Conservation (phyloP, 92 coral and sea anemone genomes). For the Porites lobata region DNA sequence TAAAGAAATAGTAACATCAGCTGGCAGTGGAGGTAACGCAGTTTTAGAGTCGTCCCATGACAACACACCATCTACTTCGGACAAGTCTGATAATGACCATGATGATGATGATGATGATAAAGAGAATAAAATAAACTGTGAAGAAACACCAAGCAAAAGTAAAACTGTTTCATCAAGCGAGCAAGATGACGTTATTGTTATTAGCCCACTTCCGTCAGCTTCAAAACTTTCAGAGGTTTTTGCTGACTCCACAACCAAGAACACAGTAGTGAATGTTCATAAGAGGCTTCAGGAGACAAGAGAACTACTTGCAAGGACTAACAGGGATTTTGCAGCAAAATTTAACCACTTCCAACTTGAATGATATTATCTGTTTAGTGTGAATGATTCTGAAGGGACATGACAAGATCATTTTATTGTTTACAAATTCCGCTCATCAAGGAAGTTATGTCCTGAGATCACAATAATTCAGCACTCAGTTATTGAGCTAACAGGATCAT, state of each 20-base stretch:
- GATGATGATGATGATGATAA: background rate
- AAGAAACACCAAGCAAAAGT: constrained; percentile 4
- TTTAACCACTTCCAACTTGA: constrained; percentile 45
- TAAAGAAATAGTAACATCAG: background rate
- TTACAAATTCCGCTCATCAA: no score
- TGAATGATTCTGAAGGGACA: background rate
- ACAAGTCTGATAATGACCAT: constrained; percentile 52
- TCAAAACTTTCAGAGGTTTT: constrained; percentile 67
- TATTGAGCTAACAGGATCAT: no score
- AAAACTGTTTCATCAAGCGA: constrained; percentile 7
- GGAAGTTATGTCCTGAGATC: no score
- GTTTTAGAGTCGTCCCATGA: background rate
- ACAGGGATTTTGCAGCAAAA: constrained; percentile 76
- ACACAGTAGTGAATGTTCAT: constrained; percentile 84
- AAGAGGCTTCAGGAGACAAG: constrained; percentile 84
- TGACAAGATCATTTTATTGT: no score
- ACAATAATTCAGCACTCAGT: no score
- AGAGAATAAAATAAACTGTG: background rate
- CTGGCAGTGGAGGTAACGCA: background rate
- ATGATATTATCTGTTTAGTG: background rate
- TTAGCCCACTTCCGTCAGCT: constrained; percentile 60
- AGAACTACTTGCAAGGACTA: constrained; percentile 75
- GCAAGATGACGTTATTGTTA: constrained; percentile 30
- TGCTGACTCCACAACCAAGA: constrained; percentile 80
- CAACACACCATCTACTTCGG: constrained; percentile 30